Conservation (phyloP, 1,140 invertebrate species). For the Drosophila sp. region DNA sequence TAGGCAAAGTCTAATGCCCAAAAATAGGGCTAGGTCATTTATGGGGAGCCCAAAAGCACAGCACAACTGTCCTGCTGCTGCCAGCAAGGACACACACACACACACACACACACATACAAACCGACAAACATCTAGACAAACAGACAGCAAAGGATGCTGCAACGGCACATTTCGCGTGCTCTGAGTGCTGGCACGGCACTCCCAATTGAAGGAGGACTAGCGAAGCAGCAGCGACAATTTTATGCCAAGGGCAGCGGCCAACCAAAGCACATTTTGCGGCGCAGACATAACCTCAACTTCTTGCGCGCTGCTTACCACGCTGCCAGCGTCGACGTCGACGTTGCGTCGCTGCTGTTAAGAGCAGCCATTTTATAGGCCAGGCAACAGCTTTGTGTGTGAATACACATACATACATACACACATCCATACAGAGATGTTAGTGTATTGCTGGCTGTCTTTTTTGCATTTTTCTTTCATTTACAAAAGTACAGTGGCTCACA, state of each 20-base stretch:
- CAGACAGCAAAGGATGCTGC: conserved; percentile 38
- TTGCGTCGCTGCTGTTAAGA: conserved; percentile 50
- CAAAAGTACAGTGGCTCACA: conserved; percentile 8
- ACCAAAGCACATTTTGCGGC: conserved; percentile 76
- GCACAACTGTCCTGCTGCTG: conserved; percentile 2
- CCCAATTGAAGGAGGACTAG: conserved; percentile 48
- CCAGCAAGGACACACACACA: conserved; percentile 31
- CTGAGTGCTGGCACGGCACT: conserved; percentile 58
- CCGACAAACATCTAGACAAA: too few relatives aligned
- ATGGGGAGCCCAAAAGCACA: conserved; percentile 34
- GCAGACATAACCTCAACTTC: conserved; percentile 82
- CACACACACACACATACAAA: conserved; percentile 17
- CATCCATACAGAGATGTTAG: background rate
- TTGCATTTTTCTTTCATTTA: conserved; percentile 32
- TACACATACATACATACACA: conserved; percentile 23
- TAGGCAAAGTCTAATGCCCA: conserved; percentile 41
- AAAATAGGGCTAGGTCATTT: conserved; percentile 81
- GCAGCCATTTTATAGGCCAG: conserved; percentile 80
- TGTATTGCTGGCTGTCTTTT: conserved; percentile 16
- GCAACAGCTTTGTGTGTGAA: conserved; percentile 75
- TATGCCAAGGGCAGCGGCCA: conserved; percentile 57
- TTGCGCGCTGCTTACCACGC: conserved; percentile 81
- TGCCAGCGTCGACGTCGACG: conserved; percentile 58
- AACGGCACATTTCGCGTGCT: conserved; percentile 8
- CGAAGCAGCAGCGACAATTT: conserved; percentile 33